Evolutionary conservation across 2,888 invertebrate species (phyloP).

Genomic region (Elmis aenea): DNA sequence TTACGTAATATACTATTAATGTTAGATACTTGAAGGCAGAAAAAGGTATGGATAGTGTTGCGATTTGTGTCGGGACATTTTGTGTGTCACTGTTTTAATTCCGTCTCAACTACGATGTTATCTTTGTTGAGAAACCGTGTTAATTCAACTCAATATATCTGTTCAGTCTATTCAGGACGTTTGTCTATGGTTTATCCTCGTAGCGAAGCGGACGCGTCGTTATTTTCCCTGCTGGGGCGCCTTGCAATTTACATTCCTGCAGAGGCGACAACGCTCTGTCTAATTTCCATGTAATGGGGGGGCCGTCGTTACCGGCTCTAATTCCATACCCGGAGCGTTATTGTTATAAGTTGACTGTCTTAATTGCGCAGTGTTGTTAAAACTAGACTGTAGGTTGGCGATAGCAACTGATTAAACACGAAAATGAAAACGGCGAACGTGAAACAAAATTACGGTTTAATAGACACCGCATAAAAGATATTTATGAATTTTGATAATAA

Average conservation of each 20-base stretch:
- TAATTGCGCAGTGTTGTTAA: slow-evolving; percentile 28
- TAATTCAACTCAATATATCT: too few species aligned
- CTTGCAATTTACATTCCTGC: slow-evolving; percentile 32
- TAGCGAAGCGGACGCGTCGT: slow-evolving; percentile 12
- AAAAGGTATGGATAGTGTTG: too few species aligned
- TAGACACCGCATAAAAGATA: too few species aligned
- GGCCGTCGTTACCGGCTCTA: slow-evolving; percentile 31
- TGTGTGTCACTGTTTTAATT: too few species aligned
- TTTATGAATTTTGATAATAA: too few species aligned
- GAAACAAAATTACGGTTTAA: too few species aligned
- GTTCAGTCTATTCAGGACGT: not conserved
- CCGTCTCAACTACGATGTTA: too few species aligned
- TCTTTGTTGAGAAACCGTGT: too few species aligned
- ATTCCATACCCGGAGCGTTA: slow-evolving; percentile 31
- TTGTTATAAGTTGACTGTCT: slow-evolving; percentile 34
- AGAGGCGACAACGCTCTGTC: slow-evolving; percentile 30
- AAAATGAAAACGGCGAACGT: slow-evolving; percentile 16
- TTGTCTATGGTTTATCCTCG: slow-evolving; percentile 13
- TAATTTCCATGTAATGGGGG: slow-evolving; percentile 35
- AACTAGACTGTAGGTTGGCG: slow-evolving; percentile 23
- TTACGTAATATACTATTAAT: too few species aligned
- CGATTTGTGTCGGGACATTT: too few species aligned
- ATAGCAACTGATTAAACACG: slow-evolving; percentile 20
- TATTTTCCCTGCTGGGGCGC: slow-evolving; percentile 21
- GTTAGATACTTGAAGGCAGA: too few species aligned